Evolutionary conservation across 2,888 invertebrate genomes (phyloP).

Genomic region (Synergus umbraculus): DNA sequence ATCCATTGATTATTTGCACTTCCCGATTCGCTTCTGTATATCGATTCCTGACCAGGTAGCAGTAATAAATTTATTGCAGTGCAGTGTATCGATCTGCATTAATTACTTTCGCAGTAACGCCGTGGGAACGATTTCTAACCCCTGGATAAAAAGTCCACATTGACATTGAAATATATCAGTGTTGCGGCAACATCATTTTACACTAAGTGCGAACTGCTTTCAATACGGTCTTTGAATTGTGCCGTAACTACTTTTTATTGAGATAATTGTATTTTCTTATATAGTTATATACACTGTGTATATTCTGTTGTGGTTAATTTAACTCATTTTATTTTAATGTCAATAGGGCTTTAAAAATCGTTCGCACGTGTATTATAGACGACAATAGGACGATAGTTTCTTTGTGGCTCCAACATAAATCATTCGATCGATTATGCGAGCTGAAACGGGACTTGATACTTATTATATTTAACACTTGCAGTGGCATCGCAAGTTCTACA

Average conservation of each 20-base stretch:
- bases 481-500: constrained; percentile 52
- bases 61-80: constrained; percentile 38
- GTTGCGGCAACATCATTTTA: constrained; percentile 31
- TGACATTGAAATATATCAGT: constrained; percentile 37
- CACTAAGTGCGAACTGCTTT: constrained; percentile 21
- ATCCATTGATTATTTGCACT: constrained; percentile 24
- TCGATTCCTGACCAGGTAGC: constrained; percentile 25
- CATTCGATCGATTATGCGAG: constrained; percentile 48
- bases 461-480: constrained; percentile 59
- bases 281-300: too few relatives aligned
- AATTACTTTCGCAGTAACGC: constrained; percentile 39
- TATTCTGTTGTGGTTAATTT: not conserved
- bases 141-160: constrained; percentile 9
- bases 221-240: not conserved
- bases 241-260: not conserved
- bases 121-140: constrained; percentile 40
- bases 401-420: constrained; percentile 36
- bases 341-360: not conserved
- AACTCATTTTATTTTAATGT: too few relatives aligned
- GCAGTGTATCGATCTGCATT: constrained; percentile 36
- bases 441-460: constrained; percentile 61
- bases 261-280: not conserved
- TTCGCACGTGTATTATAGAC: not conserved
- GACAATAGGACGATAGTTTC: constrained; percentile 34
- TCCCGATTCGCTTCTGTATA: constrained; percentile 26